These are phyloP conservation scores for Ispidina lecontei DNA, from an alignment of 2,797 vertebrate species.

Conservation along the genomic window DNA sequence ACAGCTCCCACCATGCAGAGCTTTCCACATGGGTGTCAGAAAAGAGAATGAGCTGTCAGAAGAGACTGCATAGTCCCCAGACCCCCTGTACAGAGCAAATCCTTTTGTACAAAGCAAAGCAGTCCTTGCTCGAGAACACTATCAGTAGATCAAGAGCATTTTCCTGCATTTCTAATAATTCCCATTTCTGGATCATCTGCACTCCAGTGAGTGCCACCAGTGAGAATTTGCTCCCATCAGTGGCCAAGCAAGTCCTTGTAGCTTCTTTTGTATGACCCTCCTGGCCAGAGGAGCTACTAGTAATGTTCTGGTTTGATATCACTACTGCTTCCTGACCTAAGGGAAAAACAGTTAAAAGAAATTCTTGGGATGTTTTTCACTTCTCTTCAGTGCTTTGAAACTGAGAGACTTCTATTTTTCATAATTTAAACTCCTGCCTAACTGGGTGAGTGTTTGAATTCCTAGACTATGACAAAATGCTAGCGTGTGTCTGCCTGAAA, in stretches of 20 bases:
- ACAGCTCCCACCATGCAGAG: background rate
- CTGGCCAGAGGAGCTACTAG: background rate
- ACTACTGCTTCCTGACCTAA: slow-evolving; percentile 48
- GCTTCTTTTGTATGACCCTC: slow-evolving; percentile 23
- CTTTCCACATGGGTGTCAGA: background rate
- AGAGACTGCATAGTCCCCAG: background rate
- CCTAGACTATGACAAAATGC: slow-evolving; percentile 81
- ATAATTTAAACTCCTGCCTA: slow-evolving; percentile 76
- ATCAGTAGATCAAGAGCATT: background rate
- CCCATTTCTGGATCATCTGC: background rate
- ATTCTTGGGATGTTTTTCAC: slow-evolving; percentile 65
- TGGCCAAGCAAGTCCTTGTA: background rate
- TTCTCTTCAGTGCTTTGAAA: slow-evolving; percentile 69
- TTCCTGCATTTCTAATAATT: background rate
- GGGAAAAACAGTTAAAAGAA: slow-evolving; percentile 65
- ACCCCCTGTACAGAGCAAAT: background rate
- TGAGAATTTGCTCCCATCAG: background rate
- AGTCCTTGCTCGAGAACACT: background rate
- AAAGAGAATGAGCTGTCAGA: background rate
- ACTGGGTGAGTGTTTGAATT: slow-evolving; percentile 78
- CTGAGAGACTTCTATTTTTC: slow-evolving; percentile 71
- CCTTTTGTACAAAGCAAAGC: background rate
- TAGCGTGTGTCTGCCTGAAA: slow-evolving; percentile 79
- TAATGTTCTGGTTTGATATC: background rate
- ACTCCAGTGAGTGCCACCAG: background rate